Evolutionary conservation across 2,113 vertebrate species (phyloP), one percentile per base, ranked within the genome.

Genomic region (Scomber scombrus): DNA sequence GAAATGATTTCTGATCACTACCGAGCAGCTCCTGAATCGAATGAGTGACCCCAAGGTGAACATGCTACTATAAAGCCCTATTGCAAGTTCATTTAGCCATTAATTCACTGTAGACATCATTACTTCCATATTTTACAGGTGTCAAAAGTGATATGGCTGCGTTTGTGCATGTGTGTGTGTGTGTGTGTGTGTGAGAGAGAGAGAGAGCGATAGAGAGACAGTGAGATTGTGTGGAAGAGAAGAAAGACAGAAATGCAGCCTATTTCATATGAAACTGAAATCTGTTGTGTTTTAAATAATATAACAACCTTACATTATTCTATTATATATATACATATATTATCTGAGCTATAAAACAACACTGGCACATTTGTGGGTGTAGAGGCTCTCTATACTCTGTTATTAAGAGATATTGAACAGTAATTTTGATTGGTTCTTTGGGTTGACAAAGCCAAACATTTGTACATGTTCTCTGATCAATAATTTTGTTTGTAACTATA

Each of bases 1-100:
- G 81, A 88, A 91, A 92, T 89, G 26, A 91, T 89, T 93, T 93
- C 85, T 87, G 86, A 90, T 91, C 88, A 91, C 79, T 86, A 85
- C 75, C 74, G 40, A 85, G 79, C 80, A 70, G 82, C 72, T 40
- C 49, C 82, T 87, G 84, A 93, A 93, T 90, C 77, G 75, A 94
- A 89, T 86, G 84, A 91, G 79, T 92, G 90, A 93, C 86, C 91
- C 60, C 73, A 56, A 93, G 87, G 88, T 93, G 90, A 94, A 88
- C 84, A 80, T 31, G 55, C 65, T 68, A 43, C 78, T 77, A 82
- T 87, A 84, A 67, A 74, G 79, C 57, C 81, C 86, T 75, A 86
- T 80, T 75, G 77, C 75, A 76, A 55, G 72, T 61, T 91, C 85
- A 82, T 84, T 89, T 83, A 92, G 82, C 82, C 86, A 91, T 93